Conservation (phyloP, 2,797 vertebrate genomes). For the Nothura maculosa region DNA sequence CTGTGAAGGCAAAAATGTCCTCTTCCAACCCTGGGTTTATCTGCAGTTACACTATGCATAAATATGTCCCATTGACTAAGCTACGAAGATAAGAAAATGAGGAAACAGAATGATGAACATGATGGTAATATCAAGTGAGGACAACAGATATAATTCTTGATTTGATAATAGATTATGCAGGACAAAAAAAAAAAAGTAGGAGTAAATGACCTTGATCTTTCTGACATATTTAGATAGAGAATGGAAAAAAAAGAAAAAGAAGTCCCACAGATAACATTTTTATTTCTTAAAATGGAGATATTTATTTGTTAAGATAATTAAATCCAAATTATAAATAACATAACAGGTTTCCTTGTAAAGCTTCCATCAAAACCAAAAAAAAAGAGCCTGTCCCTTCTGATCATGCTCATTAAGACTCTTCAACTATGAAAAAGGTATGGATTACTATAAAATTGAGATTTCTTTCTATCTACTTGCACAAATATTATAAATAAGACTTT, state of each 20-base stretch:
- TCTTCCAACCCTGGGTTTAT: neutral
- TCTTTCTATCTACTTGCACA: slow-evolving; percentile 21
- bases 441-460: slow-evolving; percentile 61
- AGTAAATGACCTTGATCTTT: neutral
- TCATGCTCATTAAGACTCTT: slow-evolving; percentile 35
- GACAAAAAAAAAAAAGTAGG: neutral
- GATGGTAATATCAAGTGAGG: neutral
- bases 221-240: neutral
- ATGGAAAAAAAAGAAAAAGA: slow-evolving; percentile 17
- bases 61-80: neutral
- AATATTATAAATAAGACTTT: slow-evolving; percentile 58
- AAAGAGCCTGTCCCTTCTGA: slow-evolving; percentile 36
- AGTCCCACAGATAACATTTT: slow-evolving; percentile 17
- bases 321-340: slow-evolving; percentile 60
- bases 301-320: slow-evolving; percentile 68
- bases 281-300: slow-evolving; percentile 56
- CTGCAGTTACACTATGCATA: neutral
- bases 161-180: neutral
- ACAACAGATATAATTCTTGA: neutral
- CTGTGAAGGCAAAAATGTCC: neutral
- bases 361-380: slow-evolving; percentile 52
- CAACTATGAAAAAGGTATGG: slow-evolving; percentile 53
- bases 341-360: slow-evolving; percentile 38
- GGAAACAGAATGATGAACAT: neutral
- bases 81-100: neutral